These are phyloP conservation scores for Entomobrya proxima DNA, from an alignment of 2,888 invertebrate genomes.

Conservation along the genomic window DNA sequence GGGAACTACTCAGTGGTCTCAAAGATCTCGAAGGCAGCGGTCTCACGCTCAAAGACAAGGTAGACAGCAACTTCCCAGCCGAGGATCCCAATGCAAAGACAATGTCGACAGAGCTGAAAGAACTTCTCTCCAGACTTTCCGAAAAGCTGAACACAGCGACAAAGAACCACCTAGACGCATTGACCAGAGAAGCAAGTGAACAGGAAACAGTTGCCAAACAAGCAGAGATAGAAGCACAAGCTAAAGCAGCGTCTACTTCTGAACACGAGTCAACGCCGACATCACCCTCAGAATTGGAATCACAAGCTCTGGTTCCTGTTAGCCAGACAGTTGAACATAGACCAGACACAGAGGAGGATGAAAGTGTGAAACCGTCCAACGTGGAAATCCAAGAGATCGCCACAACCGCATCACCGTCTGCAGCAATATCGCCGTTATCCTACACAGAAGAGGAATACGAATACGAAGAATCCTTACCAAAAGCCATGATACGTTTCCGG, in stretches of 20 bases:
- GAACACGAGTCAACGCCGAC: conserved; percentile 46
- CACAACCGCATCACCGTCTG: not conserved
- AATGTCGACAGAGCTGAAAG: conserved; percentile 80
- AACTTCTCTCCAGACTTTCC: conserved; percentile 82
- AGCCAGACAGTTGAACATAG: conserved; percentile 78
- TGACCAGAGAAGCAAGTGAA: conserved; percentile 9
- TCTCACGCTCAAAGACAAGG: conserved; percentile 82
- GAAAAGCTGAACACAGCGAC: conserved; percentile 53
- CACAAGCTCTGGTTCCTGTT: conserved; percentile 1
- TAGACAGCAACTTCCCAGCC: conserved; percentile 81
- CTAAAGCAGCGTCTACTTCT: not conserved
- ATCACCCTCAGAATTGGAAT: conserved; percentile 14
- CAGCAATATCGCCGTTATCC: no score
- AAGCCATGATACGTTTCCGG: conserved; percentile 23
- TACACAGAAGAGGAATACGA: not conserved
- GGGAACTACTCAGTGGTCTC: conserved; percentile 83
- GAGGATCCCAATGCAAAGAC: conserved; percentile 82
- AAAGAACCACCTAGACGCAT: conserved; percentile 38
- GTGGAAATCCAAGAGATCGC: not conserved
- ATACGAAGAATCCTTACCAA: not conserved
- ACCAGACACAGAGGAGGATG: conserved; percentile 77
- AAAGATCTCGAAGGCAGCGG: conserved; percentile 84
- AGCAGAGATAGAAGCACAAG: no score
- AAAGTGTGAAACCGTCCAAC: conserved; percentile 76
- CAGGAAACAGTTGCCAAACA: not conserved